Base-by-base conservation (phyloP, 2,113 vertebrate species). In the Gavia stellata region DNA sequence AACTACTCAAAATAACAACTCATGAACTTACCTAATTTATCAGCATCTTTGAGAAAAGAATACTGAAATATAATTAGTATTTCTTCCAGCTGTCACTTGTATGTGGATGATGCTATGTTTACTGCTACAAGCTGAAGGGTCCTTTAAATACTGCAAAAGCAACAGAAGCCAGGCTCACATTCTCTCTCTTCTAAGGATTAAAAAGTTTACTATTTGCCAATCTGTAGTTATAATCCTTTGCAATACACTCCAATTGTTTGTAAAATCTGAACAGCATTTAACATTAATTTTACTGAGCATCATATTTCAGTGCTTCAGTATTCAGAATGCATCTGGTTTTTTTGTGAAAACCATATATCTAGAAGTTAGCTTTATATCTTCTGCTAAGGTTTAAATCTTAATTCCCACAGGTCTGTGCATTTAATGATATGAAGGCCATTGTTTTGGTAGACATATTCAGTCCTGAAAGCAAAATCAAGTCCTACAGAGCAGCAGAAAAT, bases 221-320 rank as follows among this genome's bases (percentile, higher is more conserved):
- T 68, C 53, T 56, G 52, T 59, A 66, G 44, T 36, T 65, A 36
- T 50, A 70, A 72, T 72, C 80, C 58, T 86, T 56, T 52, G 81
- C 52, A 72, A 82, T 40, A 63, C 29, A 72, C 49, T 75, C 47
- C 38, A 93, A 68, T 4, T 58, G 28, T 73, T 1, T 45, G 23
- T 53, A 91, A 92, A 88, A 83, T 78, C 45, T 90, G 55, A 94
- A 94, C 38, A 92, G 44, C 59, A 58, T 81, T 70, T 78, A 95
- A 80, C 71, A 81, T 88, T 70, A 45, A 90, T 66, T 95, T 96
- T 92, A 92, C 45, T 26, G 26, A 81, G 33, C 49, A 58, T 70
- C 63, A 4, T 71, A 89, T 65, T 79, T 92, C 81, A 3, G 1
- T 40, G 31, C 44, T 87, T 87, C 19, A 34, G 61, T 53, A 87